These are phyloP conservation scores for Galeopterus variegatus DNA, from an alignment of 2,113 vertebrate species.

Conservation along the genomic window DNA sequence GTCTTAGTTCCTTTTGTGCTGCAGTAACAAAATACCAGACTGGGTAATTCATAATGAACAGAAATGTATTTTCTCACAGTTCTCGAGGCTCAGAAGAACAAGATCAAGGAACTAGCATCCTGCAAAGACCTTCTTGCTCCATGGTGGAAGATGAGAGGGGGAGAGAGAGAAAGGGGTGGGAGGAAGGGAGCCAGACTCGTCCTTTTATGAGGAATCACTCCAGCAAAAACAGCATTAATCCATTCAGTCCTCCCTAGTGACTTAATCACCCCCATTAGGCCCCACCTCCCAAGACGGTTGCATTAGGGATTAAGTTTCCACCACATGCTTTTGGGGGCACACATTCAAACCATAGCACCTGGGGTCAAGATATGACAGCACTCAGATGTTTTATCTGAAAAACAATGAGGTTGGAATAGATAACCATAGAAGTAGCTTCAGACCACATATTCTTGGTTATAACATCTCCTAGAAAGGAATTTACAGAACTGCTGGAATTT, in stretches of 20 bases:
- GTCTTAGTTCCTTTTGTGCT: background rate
- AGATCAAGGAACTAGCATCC: background rate
- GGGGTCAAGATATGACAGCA: background rate
- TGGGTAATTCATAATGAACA: background rate
- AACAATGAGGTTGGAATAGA: slow-evolving; percentile 19
- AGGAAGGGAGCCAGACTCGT: background rate
- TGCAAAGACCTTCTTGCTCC: background rate
- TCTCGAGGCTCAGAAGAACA: background rate
- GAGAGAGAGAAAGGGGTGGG: fast-evolving
- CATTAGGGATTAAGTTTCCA: background rate
- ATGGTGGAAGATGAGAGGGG: background rate
- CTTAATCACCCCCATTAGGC: background rate
- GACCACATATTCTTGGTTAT: background rate
- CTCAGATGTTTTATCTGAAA: slow-evolving; percentile 34
- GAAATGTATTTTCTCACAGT: background rate
- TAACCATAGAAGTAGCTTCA: background rate
- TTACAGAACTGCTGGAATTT: background rate
- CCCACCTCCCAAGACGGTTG: background rate
- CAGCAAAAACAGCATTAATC: background rate
- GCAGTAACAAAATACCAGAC: background rate
- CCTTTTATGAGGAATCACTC: background rate
- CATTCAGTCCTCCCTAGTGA: background rate
- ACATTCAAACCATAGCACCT: background rate
- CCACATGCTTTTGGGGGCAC: background rate
- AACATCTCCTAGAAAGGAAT: slow-evolving; percentile 60